Conservation (phyloP, 2,113 vertebrate species). For the Notarius quadriscutis region DNA sequence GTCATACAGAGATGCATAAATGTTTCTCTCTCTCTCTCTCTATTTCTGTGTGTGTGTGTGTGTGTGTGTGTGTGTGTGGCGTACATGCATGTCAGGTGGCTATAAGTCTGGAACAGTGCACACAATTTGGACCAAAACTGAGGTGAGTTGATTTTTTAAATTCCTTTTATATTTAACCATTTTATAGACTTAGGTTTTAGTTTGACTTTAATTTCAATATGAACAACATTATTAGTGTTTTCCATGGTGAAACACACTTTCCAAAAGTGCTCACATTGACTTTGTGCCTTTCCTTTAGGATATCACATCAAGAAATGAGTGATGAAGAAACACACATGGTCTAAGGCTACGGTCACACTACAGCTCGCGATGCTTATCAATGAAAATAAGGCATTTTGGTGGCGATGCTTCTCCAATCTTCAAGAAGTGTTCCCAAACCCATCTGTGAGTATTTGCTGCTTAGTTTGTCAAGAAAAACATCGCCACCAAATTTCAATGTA, state of each 20-base stretch:
- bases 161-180: neutral
- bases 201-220: neutral
- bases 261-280: neutral
- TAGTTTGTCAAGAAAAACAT: no score
- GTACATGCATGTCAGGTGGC: constrained; percentile 56
- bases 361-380: no score
- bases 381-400: no score
- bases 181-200: neutral
- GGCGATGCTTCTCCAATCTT: no score
- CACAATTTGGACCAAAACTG: constrained; percentile 69
- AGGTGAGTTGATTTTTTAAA: constrained; percentile 62
- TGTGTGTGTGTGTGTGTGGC: neutral
- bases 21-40: no score
- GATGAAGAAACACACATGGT: constrained; percentile 14
- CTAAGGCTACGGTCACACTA: neutral
- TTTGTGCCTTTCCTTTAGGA: constrained; percentile 62
- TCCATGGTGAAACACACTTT: neutral
- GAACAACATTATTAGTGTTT: neutral
- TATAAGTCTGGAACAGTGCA: constrained; percentile 60
- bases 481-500: no score
- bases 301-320: constrained; percentile 76
- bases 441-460: no score
- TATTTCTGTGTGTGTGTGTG: no score
- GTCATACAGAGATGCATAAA: no score
- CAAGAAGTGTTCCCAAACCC: no score